Percentiles rank a stretch among this genome's conserved stretches.
These are phyloP conservation scores for Anthopleura sola DNA, from an alignment of 64 coral and sea anemone genomes.

Conservation along the genomic window DNA sequence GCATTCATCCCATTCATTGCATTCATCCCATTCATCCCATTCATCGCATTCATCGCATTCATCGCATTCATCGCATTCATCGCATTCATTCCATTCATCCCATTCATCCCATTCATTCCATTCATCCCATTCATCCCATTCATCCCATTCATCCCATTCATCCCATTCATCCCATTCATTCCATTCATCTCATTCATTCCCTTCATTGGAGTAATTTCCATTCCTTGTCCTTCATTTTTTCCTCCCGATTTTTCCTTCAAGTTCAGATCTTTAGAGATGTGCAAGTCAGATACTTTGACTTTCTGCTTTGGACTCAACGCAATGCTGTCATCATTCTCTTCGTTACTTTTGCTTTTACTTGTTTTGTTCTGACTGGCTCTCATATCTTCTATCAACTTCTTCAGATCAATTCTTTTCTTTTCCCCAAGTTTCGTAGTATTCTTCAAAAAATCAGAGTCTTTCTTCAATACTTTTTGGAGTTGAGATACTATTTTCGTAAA, in stretches of 20 bases:
- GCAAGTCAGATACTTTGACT: background rate
- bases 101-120: background rate
- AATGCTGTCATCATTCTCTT: background rate
- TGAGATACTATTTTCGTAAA: background rate
- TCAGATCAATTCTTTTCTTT: background rate
- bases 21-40: background rate
- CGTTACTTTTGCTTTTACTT: background rate
- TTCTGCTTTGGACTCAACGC: background rate
- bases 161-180: background rate
- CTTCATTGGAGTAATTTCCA: constrained; percentile 26
- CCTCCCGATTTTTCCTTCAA: background rate
- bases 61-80: no score
- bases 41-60: constrained; percentile 4
- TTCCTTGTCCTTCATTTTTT: constrained; percentile 17
- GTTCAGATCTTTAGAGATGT: background rate
- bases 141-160: constrained; percentile 8
- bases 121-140: background rate
- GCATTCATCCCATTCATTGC: background rate
- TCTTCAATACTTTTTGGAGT: background rate
- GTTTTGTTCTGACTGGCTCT: background rate
- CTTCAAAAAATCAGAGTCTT: background rate
- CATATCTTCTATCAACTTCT: constrained; percentile 1
- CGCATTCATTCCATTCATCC: background rate
- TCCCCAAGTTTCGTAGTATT: background rate
- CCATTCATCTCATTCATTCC: constrained; percentile 4